A percentile compares a stretch with the other conserved stretches of the same genome.
Evolutionary conservation across 2,113 vertebrate species (phyloP).

Genomic region (Stigmatopora argus): DNA sequence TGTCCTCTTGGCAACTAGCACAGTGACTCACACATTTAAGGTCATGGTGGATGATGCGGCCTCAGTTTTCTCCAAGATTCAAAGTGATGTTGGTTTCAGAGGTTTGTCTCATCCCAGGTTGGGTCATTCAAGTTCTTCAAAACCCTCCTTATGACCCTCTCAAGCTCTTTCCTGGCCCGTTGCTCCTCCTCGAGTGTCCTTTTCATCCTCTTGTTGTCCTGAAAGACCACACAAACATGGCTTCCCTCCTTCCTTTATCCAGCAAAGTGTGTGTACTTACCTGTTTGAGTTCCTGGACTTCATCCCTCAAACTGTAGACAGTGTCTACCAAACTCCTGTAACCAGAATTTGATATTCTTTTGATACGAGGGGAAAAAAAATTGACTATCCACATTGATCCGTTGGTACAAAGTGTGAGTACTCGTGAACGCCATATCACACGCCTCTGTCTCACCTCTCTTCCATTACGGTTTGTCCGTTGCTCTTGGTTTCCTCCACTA

Average conservation of each 20-base stretch:
- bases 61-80: background rate
- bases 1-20: conserved; percentile 30
- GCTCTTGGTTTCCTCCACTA: conserved; percentile 94
- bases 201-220: conserved; percentile 98
- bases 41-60: conserved; percentile 19
- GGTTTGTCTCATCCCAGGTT: conserved; percentile 94
- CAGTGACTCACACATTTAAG: conserved; percentile 32
- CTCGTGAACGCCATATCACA: background rate
- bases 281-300: conserved; percentile 94
- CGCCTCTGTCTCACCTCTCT: conserved; percentile 80
- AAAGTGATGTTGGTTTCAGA: conserved; percentile 64
- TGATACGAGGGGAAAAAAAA: background rate
- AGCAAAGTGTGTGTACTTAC: conserved; percentile 47
- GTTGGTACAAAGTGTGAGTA: background rate
- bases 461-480: conserved; percentile 96
- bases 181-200: conserved; percentile 94
- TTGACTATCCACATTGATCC: background rate
- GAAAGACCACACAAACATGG: conserved; percentile 11
- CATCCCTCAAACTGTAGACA: conserved; percentile 91
- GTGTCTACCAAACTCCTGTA: conserved; percentile 94
- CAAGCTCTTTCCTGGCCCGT: conserved; percentile 89
- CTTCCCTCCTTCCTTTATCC: background rate
- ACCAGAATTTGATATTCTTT: conserved; percentile 15
- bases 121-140: conserved; percentile 92
- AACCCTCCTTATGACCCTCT: conserved; percentile 86